Conservation (phyloP, 2,113 vertebrate genomes). For the chimpanzee (Pan troglodytes) region NHGRI_mPanTro3-v2.1_pri NC_072407.2:24724001-24724500, state of each 20-base stretch:
- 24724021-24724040: not conserved
- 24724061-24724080: not conserved
- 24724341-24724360: not conserved
- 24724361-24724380: not conserved
- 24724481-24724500: not conserved
- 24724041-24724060: not conserved
- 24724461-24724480: not conserved
- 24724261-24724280: not conserved
- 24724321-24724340: not conserved
- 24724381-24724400: not conserved
- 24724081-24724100: not conserved
- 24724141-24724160: not conserved
- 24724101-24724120: not conserved
- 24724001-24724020: not conserved
- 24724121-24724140: not conserved
- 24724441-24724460: not conserved
- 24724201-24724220: not conserved
- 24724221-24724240: not conserved
- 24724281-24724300: not conserved
- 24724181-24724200: not conserved
- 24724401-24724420: not conserved
- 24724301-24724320: not conserved
- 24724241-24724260: constrained; percentile 10
- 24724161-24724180: not conserved
- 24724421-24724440: not conserved